Percentiles rank a stretch among this genome's conserved stretches.
Evolutionary conservation across 2,888 invertebrate species (phyloP).

Genomic region (Synergus umbraculus): DNA sequence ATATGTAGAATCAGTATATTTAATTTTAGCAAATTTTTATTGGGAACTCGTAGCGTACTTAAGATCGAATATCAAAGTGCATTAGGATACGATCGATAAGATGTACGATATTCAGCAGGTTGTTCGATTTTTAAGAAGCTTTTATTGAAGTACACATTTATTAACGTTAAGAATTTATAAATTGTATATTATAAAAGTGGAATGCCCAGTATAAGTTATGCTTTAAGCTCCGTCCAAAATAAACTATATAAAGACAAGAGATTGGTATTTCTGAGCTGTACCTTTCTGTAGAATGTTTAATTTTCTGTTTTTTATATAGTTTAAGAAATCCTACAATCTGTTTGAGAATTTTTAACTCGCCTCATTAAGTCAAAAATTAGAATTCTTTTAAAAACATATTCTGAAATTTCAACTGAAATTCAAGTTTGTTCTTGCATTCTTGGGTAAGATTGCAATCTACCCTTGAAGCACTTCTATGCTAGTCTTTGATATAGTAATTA

Average conservation of each 20-base stretch:
- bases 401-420: not conserved
- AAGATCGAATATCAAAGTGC: not conserved
- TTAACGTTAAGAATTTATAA: conserved; percentile 56
- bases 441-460: not conserved
- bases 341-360: not conserved
- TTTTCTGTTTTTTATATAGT: not conserved
- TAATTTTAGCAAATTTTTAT: conserved; percentile 7
- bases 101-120: conserved; percentile 9
- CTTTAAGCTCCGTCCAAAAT: conserved; percentile 56
- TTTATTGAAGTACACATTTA: conserved; percentile 43
- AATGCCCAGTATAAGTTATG: conserved; percentile 55
- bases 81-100: conserved; percentile 3
- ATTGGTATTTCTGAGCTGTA: not conserved
- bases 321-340: not conserved
- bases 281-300: not conserved
- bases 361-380: not conserved
- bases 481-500: conserved; percentile 8
- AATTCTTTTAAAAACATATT: not conserved
- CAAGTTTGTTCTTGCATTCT: not conserved
- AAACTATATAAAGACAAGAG: conserved; percentile 30
- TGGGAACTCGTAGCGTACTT: not conserved
- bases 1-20: conserved; percentile 10
- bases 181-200: conserved; percentile 56
- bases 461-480: not conserved
- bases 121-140: conserved; percentile 38